Percentiles rank a stretch among this genome's conserved stretches.
phyloP scores from a whole-genome alignment of 2,113 vertebrate genomes.

The Cathartes aura region DNA sequence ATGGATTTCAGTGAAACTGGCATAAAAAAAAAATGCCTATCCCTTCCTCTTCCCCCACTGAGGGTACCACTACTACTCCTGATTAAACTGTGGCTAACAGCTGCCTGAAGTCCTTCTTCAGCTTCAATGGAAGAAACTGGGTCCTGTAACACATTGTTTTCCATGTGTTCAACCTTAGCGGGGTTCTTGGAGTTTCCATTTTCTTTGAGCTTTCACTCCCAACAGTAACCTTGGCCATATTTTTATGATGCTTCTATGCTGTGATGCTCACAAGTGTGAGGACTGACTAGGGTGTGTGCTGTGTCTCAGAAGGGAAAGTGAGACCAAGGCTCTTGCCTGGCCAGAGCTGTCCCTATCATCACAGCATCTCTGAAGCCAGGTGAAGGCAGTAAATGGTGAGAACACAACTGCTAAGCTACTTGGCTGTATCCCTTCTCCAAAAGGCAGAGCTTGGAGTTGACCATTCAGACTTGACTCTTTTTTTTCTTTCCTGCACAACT shows the following conservation, averaged over 20 bases:
- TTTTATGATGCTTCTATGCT: neutral
- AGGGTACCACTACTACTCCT: neutral
- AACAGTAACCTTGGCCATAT: neutral
- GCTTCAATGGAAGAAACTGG: neutral
- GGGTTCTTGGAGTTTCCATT: neutral
- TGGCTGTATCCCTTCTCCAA: neutral
- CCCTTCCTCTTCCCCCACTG: neutral
- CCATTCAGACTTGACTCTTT: neutral
- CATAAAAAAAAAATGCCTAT: neutral
- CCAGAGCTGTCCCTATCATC: neutral
- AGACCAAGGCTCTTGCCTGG: neutral
- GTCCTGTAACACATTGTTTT: neutral
- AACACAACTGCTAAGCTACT: neutral
- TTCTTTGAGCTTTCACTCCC: neutral
- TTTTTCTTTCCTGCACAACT: neutral
- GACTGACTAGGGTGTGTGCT: rapidly evolving
- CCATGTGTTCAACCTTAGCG: neutral
- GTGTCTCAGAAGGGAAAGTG: neutral
- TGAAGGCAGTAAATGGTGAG: neutral
- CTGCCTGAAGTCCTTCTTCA: neutral
- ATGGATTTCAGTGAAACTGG: neutral
- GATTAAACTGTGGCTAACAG: neutral
- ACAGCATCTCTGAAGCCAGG: neutral
- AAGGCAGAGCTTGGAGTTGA: neutral
- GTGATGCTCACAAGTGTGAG: neutral